Base-by-base conservation (phyloP, 1,140 invertebrate genomes). In the Ceratina australensis region DNA sequence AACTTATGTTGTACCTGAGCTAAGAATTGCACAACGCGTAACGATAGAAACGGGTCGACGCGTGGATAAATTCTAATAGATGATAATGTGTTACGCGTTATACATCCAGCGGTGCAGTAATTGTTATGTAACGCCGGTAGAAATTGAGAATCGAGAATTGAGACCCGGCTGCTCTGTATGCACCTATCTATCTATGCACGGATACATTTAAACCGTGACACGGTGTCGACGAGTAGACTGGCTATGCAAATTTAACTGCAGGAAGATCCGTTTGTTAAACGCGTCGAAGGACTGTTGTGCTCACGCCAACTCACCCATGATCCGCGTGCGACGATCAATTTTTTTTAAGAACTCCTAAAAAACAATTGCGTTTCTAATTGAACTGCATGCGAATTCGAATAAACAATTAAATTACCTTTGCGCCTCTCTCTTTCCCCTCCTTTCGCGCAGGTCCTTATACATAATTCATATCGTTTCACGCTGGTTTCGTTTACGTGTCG, bases 191-290 rank as follows among this genome's bases (percentile, higher is more conserved):
- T 42, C 33, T 42, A 42, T 42, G 78, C 63, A 72, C 49, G 79
- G 81, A 84, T 86, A 79, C 72, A 83, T 80, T 81, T 81, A 79
- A 75, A 12, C 50, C 50, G 67, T 78, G 26, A 78, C 80, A 65
- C 67, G n/a, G 75, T 65, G n/a, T 54, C 52, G 33, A 86, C 66
- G 78, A 72, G 86, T 82, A 75, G 33, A 87, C 72, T 81, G 71
- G 69, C 79, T 88, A 90, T 90, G 89, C 86, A 89, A 90, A 89
- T 89, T 89, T 90, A 88, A 89, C 73, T 88, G 81, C 87, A 89
- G 89, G 88, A 90, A 88, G 87, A 90, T 87, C 85, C 87, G 83
- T 88, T 86, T 82, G 82, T 84, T 84, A 80, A 88, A 81, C 77
- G 82, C 59, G 60, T 63, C 71, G 81, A 86, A 87, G 87, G 84